Conservation (phyloP, 2,797 vertebrate species). For the Zalophus californianus region DNA sequence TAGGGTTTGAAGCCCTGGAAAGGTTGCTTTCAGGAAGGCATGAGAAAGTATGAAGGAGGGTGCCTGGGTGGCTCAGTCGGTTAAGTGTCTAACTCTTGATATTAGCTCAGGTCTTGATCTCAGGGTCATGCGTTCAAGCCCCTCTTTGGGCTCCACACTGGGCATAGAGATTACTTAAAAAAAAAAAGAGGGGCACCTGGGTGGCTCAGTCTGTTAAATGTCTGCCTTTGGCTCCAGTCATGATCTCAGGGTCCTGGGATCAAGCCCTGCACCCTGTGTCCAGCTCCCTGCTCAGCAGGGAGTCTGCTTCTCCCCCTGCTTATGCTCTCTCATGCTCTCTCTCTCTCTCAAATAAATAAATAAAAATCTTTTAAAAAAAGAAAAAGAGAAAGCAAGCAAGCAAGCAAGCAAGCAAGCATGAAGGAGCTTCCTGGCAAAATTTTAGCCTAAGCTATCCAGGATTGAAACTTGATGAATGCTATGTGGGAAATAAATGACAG, state of each 20-base stretch:
- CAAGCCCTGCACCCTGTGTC: neutral
- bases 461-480: conserved; percentile 40
- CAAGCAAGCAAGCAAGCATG: neutral
- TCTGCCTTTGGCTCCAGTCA: neutral
- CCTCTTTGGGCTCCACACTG: no score
- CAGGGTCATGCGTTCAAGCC: no score
- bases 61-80: neutral
- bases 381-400: neutral
- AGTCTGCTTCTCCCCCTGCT: neutral
- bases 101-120: no score
- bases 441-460: neutral
- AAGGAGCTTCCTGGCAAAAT: conserved; percentile 37
- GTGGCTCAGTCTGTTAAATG: neutral
- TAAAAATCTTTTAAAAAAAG: neutral
- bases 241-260: neutral
- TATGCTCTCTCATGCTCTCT: neutral
- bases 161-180: no score
- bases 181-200: no score
- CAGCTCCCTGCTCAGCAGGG: neutral
- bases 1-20: neutral
- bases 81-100: no score
- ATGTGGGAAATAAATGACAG: conserved; percentile 17
- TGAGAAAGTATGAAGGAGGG: neutral
- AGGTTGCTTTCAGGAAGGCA: neutral
- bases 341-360: neutral